These are phyloP conservation scores for Aphis craccivora DNA, from an alignment of 1,140 invertebrate genomes.

Conservation along the genomic window DNA sequence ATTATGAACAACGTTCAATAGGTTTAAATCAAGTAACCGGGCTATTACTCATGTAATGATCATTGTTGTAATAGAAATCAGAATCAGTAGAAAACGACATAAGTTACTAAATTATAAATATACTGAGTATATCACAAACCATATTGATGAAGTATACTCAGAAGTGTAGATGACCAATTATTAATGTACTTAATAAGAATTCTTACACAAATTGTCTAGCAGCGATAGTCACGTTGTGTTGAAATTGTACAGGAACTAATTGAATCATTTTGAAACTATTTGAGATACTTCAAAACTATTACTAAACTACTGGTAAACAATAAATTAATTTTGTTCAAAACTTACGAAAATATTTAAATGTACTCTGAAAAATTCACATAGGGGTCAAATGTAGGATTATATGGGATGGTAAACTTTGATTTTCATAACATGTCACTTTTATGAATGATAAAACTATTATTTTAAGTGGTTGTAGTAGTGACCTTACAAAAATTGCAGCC, in stretches of 20 bases:
- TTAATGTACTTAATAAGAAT: background rate
- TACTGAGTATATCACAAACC: rapidly evolving
- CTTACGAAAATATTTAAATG: background rate
- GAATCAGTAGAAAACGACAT: background rate
- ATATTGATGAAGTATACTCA: background rate
- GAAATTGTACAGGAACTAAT: background rate
- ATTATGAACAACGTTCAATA: too few species aligned
- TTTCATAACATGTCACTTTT: background rate
- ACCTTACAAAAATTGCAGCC: background rate
- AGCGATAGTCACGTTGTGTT: too few species aligned
- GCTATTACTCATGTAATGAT: too few species aligned
- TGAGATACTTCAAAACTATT: background rate
- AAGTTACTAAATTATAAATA: background rate
- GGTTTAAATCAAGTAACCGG: too few species aligned
- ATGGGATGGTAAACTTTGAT: background rate
- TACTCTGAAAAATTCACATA: background rate
- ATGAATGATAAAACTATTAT: background rate
- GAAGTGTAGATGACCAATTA: background rate
- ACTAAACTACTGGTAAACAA: background rate
- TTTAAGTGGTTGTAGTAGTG: background rate
- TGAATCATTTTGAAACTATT: too few species aligned
- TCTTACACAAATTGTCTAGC: background rate
- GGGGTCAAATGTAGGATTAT: background rate
- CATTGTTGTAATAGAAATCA: background rate
- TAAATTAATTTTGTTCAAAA: background rate